A percentile compares a stretch with the other conserved stretches of the same genome.
These are phyloP conservation scores for Smittia aterrima DNA, from an alignment of 2,888 invertebrate species.

Conservation along the genomic window DNA sequence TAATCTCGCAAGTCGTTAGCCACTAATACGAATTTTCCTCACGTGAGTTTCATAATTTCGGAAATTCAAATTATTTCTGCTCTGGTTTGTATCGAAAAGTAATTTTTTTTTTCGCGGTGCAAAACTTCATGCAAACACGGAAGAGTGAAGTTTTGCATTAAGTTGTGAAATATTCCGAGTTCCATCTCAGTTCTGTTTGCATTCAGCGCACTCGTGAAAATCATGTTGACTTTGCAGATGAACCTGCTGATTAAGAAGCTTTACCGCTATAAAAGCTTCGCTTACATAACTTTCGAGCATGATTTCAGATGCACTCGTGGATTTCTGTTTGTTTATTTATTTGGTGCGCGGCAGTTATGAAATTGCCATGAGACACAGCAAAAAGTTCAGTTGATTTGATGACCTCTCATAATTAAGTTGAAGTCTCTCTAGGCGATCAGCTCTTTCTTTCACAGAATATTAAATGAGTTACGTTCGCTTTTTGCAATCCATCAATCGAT, in stretches of 20 bases:
- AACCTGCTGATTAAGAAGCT: not conserved
- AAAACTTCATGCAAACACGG: constrained; percentile 8
- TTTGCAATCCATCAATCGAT: not conserved
- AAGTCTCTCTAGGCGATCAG: not conserved
- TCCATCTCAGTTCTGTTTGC: not conserved
- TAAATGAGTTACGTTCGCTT: not conserved
- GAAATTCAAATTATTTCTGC: not conserved
- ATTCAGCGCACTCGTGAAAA: not conserved
- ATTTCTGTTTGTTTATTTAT: not conserved
- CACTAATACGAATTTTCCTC: not conserved
- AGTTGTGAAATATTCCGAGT: not conserved
- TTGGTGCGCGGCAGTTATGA: not conserved
- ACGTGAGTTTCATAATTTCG: not conserved
- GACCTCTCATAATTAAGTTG: not conserved
- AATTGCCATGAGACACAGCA: not conserved
- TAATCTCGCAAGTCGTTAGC: not conserved
- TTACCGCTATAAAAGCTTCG: not conserved
- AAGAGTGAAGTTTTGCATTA: not conserved
- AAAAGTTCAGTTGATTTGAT: not conserved
- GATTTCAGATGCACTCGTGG: too few relatives aligned
- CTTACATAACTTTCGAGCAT: not conserved
- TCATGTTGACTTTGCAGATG: constrained; percentile 1
- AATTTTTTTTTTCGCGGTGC: too few relatives aligned
- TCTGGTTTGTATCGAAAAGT: not conserved
- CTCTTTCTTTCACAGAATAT: too few relatives aligned